Conservation (phyloP, 2,797 vertebrate genomes). For the Poeciliopsis gracilis region DNA sequence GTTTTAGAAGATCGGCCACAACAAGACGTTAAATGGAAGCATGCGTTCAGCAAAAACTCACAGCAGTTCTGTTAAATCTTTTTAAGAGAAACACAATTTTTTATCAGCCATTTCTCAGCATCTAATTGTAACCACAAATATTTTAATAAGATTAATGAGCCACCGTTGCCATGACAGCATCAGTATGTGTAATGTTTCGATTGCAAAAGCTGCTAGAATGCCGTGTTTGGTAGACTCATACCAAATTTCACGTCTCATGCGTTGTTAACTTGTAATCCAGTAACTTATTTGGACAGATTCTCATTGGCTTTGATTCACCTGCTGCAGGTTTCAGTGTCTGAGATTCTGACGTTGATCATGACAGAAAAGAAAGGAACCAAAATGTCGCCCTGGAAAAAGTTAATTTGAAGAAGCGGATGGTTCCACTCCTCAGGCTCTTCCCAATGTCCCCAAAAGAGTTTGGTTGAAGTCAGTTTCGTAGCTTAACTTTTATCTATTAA, state of each 20-base stretch:
- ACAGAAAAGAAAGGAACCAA: neutral
- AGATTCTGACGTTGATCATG: neutral
- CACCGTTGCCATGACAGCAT: neutral
- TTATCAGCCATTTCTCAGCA: neutral
- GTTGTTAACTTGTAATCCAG: neutral
- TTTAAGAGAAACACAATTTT: neutral
- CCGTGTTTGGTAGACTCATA: neutral
- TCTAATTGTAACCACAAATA: neutral
- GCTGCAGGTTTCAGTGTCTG: neutral
- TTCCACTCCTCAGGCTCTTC: neutral
- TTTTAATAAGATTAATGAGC: neutral
- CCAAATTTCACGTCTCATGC: neutral
- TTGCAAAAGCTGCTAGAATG: neutral
- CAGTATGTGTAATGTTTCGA: neutral
- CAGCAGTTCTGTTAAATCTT: neutral
- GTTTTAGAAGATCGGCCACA: neutral
- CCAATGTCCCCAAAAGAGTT: neutral
- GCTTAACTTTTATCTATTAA: slow-evolving; percentile 9
- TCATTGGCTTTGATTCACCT: neutral
- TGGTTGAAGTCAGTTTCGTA: neutral
- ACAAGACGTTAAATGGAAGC: neutral
- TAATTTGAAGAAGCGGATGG: neutral
- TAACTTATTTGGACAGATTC: neutral
- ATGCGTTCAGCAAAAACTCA: neutral
- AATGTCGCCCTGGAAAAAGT: neutral